Percentiles rank a stretch among this genome's conserved stretches.
phyloP scores from a whole-genome alignment of 2,888 invertebrate genomes.

The Diaphora mendica region DNA sequence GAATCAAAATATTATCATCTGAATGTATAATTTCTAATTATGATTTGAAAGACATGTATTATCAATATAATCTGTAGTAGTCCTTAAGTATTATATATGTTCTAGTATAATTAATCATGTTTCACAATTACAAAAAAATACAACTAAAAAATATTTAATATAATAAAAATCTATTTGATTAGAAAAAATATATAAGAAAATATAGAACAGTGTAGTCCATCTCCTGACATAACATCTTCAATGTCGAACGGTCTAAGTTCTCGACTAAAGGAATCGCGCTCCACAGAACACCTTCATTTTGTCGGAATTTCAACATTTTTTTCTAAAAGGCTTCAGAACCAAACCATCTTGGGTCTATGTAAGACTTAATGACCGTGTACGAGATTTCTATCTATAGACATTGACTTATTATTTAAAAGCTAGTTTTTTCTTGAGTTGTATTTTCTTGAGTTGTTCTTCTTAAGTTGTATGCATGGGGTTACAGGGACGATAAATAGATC shows the following conservation, averaged over 20 bases:
- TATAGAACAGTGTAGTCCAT: not conserved
- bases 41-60: no score
- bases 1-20: no score
- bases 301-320: constrained; percentile 34
- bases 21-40: no score
- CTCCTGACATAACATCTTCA: constrained; percentile 40
- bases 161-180: no score
- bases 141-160: no score
- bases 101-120: no score
- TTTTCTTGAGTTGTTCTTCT: not conserved
- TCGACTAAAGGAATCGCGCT: constrained; percentile 46
- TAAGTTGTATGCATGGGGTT: not conserved
- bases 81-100: no score
- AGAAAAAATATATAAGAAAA: not conserved
- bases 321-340: constrained; percentile 11
- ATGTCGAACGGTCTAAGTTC: constrained; percentile 44
- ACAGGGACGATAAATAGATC: no score
- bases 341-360: not conserved
- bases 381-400: not conserved
- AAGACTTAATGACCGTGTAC: constrained; percentile 2
- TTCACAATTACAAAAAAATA: no score
- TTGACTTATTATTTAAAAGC: not conserved
- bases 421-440: not conserved
- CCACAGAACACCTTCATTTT: constrained; percentile 45
- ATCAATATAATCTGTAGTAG: no score